Percentiles rank a stretch among this genome's conserved stretches.
These are phyloP conservation scores for Myopa testacea DNA, from an alignment of 2,888 invertebrate genomes.

Conservation along the genomic window DNA sequence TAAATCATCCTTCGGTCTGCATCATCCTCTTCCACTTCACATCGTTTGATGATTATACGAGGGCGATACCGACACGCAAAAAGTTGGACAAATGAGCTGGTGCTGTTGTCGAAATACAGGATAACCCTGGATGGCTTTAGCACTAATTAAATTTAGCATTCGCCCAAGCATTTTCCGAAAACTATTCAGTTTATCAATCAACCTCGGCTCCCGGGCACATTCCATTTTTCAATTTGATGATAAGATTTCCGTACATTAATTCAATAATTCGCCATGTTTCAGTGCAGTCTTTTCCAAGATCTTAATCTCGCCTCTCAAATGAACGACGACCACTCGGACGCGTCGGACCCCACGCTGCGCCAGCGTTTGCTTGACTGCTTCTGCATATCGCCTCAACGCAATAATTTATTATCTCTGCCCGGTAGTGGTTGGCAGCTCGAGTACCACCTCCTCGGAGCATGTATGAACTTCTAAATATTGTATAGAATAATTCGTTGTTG, in stretches of 20 bases:
- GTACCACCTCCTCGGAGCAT: conserved; percentile 48
- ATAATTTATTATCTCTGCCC: conserved; percentile 51
- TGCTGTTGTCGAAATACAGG: background rate
- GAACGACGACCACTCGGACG: conserved; percentile 13
- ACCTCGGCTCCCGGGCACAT: background rate
- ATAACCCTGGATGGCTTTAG: background rate
- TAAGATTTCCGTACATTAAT: conserved; percentile 20
- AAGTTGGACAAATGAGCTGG: background rate
- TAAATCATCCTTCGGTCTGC: too few relatives aligned
- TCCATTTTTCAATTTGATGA: conserved; percentile 30
- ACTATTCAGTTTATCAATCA: conserved; percentile 11
- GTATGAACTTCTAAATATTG: background rate
- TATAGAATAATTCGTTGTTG: conserved; percentile 5
- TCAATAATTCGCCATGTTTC: conserved; percentile 29
- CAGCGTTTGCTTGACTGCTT: conserved; percentile 6
- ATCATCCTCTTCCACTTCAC: too few relatives aligned
- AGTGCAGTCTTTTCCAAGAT: conserved; percentile 22
- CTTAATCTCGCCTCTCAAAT: conserved; percentile 33
- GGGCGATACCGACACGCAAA: too few relatives aligned
- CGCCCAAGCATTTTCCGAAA: background rate
- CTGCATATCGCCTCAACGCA: conserved; percentile 39
- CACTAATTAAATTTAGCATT: background rate
- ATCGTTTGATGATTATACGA: too few relatives aligned
- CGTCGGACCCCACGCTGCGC: conserved; percentile 22
- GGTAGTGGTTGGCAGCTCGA: conserved; percentile 50